These are phyloP conservation scores for Muscicapa adusta DNA, from an alignment of 2,113 vertebrate genomes.

Conservation along the genomic window DNA sequence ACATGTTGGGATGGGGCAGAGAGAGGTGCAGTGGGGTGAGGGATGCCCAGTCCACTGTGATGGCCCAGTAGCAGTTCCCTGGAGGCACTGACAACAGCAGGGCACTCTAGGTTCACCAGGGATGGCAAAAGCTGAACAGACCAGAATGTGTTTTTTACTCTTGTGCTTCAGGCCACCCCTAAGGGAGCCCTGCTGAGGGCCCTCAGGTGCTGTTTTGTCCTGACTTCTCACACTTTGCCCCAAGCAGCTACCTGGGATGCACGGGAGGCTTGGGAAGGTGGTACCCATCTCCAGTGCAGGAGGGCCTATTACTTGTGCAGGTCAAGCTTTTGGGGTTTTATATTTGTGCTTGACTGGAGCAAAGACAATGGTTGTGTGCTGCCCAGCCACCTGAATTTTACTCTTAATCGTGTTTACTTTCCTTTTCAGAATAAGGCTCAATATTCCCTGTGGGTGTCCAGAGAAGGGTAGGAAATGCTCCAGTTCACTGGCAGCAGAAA, in stretches of 20 bases:
- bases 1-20: not conserved
- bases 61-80: not conserved
- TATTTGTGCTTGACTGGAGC: not conserved
- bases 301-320: too few species aligned
- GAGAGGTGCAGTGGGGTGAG: not conserved
- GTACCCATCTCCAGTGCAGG: too few species aligned
- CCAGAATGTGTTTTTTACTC: not conserved
- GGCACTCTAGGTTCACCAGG: not conserved
- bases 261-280: too few species aligned
- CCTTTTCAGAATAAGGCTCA: not conserved
- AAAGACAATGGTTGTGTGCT: not conserved
- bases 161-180: not conserved
- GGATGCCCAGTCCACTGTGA: not conserved
- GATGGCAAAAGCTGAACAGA: not conserved
- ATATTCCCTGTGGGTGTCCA: not conserved
- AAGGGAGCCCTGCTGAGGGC: not conserved
- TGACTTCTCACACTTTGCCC: not conserved
- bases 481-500: not conserved
- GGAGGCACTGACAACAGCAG: not conserved
- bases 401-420: not conserved
- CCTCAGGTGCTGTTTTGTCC: not conserved
- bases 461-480: not conserved
- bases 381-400: not conserved
- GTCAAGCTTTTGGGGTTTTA: not conserved
- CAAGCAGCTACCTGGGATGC: too few species aligned